These are phyloP conservation scores for Dasypus novemcinctus DNA, from an alignment of 2,113 vertebrate genomes.

Conservation along the genomic window DNA sequence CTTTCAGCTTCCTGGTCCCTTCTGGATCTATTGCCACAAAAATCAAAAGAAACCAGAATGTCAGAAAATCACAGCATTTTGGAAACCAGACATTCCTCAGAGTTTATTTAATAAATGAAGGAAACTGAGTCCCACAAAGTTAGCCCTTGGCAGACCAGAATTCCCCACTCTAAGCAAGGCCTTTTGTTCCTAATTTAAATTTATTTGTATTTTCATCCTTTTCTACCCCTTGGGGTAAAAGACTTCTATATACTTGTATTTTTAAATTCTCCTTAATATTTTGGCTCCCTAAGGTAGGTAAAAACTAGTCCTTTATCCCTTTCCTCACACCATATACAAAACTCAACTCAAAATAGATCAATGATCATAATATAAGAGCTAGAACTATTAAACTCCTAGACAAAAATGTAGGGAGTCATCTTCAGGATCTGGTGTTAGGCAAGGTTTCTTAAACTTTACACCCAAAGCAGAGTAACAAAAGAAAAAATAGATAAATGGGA, in stretches of 20 bases:
- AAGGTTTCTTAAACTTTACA: too few species aligned
- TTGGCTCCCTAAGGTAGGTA: neutral
- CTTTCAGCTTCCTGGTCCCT: neutral
- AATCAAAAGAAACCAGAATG: neutral
- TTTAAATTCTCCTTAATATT: neutral
- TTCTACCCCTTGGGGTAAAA: neutral
- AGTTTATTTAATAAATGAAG: neutral
- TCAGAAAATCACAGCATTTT: neutral
- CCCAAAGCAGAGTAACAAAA: too few species aligned
- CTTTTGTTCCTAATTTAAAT: neutral
- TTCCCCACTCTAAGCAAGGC: neutral
- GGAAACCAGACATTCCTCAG: neutral
- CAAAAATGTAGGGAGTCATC: too few species aligned
- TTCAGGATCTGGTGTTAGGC: too few species aligned
- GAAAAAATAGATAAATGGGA: too few species aligned
- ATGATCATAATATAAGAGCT: too few species aligned
- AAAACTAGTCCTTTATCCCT: neutral
- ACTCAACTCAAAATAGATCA: too few species aligned
- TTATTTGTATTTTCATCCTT: neutral
- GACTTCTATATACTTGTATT: neutral
- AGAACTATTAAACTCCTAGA: too few species aligned
- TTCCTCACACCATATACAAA: too few species aligned
- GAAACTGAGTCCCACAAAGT: neutral
- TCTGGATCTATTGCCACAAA: neutral
- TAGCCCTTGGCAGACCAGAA: too few species aligned